These are phyloP conservation scores for Alouatta caraya DNA, from an alignment of 2,797 vertebrate genomes.

Conservation along the genomic window DNA sequence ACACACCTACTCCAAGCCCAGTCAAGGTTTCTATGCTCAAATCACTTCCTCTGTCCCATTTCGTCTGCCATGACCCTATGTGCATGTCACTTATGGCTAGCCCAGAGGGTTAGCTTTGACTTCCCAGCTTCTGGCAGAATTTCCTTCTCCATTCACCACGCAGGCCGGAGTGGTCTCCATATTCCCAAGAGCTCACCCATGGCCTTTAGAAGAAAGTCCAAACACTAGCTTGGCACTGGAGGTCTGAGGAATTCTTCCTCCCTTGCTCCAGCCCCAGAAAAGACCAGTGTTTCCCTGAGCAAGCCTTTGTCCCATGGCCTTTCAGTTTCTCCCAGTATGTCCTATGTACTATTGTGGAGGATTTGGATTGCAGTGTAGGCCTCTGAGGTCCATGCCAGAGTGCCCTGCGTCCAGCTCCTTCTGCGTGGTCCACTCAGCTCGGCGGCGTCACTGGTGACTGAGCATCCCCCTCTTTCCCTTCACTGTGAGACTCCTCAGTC, in stretches of 20 bases:
- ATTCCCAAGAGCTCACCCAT: too few relatives aligned
- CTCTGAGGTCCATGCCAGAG: rapidly evolving
- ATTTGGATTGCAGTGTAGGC: not conserved
- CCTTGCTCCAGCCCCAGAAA: not conserved
- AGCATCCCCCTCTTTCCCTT: not conserved
- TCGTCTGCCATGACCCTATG: not conserved
- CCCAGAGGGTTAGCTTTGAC: too few relatives aligned
- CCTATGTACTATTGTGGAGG: not conserved
- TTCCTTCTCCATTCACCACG: not conserved
- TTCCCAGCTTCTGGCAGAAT: not conserved
- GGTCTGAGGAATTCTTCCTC: not conserved
- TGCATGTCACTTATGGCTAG: not conserved
- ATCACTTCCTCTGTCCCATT: too few relatives aligned
- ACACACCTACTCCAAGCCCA: not conserved
- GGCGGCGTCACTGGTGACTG: not conserved
- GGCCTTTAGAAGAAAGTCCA: not conserved
- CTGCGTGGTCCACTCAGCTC: too few relatives aligned
- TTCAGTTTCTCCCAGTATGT: not conserved
- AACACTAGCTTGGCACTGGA: rapidly evolving
- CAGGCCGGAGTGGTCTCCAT: not conserved
- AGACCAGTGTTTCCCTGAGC: not conserved
- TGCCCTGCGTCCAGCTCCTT: not conserved
- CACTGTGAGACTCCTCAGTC: not conserved
- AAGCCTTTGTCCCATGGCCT: not conserved
- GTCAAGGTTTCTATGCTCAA: not conserved